phyloP scores from a whole-genome alignment of 2,888 invertebrate species.

The Choreutis nemorana region DNA sequence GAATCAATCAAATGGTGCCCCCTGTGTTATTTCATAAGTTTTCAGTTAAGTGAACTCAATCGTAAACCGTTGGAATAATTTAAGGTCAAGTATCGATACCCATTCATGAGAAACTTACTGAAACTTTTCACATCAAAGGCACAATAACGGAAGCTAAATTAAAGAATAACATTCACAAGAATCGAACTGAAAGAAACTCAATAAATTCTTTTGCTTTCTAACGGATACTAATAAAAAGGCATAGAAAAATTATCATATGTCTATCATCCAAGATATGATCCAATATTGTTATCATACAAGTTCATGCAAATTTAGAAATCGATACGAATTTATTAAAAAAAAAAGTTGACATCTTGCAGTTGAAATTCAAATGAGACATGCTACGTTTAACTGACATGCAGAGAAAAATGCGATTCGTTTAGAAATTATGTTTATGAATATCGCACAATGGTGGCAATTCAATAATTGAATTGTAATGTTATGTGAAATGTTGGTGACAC shows the following conservation, averaged over 20 bases:
- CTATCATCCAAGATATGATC: constrained; percentile 55
- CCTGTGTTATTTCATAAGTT: too few species aligned
- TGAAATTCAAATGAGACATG: constrained; percentile 46
- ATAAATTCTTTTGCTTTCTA: constrained; percentile 25
- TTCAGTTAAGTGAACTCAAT: too few species aligned
- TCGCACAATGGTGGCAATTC: constrained; percentile 28
- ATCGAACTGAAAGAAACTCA: constrained; percentile 22
- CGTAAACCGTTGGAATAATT: constrained; percentile 41
- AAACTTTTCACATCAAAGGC: constrained; percentile 40
- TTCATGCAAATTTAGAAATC: constrained; percentile 52
- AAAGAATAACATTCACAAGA: constrained; percentile 50
- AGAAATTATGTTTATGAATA: constrained; percentile 41
- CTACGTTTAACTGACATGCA: constrained; percentile 37
- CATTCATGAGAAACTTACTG: constrained; percentile 20
- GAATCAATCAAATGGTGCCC: too few species aligned
- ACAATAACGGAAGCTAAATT: constrained; percentile 48
- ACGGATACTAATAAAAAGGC: constrained; percentile 26
- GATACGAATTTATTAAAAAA: constrained; percentile 25
- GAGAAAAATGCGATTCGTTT: constrained; percentile 37
- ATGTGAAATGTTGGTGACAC: constrained; percentile 15
- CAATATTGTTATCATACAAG: constrained; percentile 39
- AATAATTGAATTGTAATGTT: constrained; percentile 49
- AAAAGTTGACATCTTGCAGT: constrained; percentile 24
- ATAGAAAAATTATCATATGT: constrained; percentile 53
- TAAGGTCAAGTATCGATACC: constrained; percentile 31